Percentiles rank a stretch among this genome's conserved stretches.
Conservation (phyloP, 2,797 vertebrate species). For the Pseudotriccus pelzelni region DNA sequence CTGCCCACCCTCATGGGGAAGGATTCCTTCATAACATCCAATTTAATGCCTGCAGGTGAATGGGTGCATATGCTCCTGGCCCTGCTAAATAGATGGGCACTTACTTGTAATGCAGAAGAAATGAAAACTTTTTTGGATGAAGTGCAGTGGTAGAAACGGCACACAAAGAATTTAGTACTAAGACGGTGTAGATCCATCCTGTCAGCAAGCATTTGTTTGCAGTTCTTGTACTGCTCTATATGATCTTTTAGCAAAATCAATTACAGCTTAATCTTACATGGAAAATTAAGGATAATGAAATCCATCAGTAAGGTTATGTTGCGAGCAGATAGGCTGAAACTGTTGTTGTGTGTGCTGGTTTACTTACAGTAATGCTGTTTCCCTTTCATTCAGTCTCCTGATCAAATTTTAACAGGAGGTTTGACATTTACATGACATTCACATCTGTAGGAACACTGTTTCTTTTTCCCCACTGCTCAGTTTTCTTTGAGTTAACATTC, state of each 20-base stretch:
- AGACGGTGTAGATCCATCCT: not conserved
- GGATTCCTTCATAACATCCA: not conserved
- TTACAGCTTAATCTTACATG: not conserved
- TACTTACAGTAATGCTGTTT: not conserved
- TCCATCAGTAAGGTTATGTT: not conserved
- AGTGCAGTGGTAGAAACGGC: not conserved
- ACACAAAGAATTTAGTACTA: not conserved
- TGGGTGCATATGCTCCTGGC: rapidly evolving
- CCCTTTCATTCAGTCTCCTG: not conserved
- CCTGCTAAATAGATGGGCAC: rapidly evolving
- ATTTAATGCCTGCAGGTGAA: rapidly evolving
- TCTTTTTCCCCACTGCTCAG: not conserved
- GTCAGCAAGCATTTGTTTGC: not conserved
- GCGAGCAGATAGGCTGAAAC: not conserved
- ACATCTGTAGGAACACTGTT: slow-evolving; percentile 22
- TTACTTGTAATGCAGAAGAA: not conserved
- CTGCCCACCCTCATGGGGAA: not conserved
- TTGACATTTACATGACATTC: slow-evolving; percentile 63
- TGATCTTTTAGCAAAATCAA: not conserved
- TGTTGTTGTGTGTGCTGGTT: not conserved
- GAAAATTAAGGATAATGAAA: slow-evolving; percentile 14
- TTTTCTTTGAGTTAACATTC: not conserved
- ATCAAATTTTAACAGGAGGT: slow-evolving; percentile 29
- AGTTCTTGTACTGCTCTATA: not conserved
- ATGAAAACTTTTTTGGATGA: not conserved